These are phyloP conservation scores for Allygus modestus DNA, from an alignment of 2,888 invertebrate species.

Conservation along the genomic window DNA sequence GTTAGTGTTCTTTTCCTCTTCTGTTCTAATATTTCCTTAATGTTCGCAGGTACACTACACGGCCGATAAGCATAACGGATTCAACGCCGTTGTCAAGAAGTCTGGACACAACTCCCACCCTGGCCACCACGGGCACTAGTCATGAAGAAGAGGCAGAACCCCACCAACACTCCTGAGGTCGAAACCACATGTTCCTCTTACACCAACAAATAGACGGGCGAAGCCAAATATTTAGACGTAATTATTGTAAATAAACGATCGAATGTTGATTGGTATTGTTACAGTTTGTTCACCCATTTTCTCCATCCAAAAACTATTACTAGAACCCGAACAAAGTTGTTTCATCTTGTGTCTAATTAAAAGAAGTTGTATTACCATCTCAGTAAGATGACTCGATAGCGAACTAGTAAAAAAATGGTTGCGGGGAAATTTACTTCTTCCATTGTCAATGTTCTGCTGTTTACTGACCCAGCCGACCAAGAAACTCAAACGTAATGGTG, in stretches of 20 bases:
- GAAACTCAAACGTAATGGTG: no score
- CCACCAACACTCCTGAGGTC: neutral
- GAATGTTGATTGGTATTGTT: neutral
- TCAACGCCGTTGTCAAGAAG: conserved; percentile 71
- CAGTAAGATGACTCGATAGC: no score
- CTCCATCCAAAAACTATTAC: neutral
- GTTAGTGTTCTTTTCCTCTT: no score
- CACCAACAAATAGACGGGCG: no score
- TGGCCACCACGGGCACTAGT: conserved; percentile 50
- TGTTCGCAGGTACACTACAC: conserved; percentile 70
- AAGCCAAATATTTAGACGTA: conserved; percentile 4
- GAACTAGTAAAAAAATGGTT: no score
- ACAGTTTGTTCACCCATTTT: neutral
- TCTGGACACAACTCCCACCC: conserved; percentile 68
- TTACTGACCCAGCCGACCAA: no score
- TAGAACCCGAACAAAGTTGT: no score
- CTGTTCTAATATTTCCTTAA: no score
- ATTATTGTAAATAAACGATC: conserved; percentile 15
- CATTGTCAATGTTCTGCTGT: no score
- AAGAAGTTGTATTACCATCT: no score
- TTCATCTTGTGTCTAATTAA: no score
- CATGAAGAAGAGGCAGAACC: neutral
- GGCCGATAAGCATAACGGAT: conserved; percentile 70
- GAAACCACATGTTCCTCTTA: neutral
- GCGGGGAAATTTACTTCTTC: no score